A percentile compares a stretch with the other conserved stretches of the same genome.
These are phyloP conservation scores for Cactoblastis cactorum DNA, from an alignment of 2,888 invertebrate genomes.

Conservation along the genomic window DNA sequence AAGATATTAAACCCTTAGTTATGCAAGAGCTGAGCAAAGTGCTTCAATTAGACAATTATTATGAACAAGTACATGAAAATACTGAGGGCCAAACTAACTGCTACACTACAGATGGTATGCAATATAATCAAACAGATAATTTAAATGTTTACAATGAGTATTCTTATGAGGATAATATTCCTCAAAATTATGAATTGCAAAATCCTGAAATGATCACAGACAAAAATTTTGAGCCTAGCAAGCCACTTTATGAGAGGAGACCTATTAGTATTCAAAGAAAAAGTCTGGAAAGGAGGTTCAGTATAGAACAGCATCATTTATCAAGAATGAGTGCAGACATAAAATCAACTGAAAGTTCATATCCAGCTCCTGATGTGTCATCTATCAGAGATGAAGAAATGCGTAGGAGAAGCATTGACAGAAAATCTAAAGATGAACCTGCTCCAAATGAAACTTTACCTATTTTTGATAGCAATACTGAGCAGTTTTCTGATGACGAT, in stretches of 20 bases:
- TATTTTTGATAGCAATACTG: constrained; percentile 50
- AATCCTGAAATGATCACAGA: constrained; percentile 19
- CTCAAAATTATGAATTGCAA: constrained; percentile 20
- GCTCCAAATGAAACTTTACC: constrained; percentile 32
- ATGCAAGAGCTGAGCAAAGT: constrained; percentile 80
- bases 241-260: constrained; percentile 46
- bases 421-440: constrained; percentile 27
- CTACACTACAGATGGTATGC: constrained; percentile 28
- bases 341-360: constrained; percentile 8
- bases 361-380: constrained; percentile 6
- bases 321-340: constrained; percentile 24
- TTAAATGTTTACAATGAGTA: constrained; percentile 29
- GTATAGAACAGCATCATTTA: constrained; percentile 25
- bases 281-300: constrained; percentile 25
- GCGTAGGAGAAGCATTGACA: constrained; percentile 36
- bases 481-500: constrained; percentile 58
- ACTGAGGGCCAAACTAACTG: constrained; percentile 28
- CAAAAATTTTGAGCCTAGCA: constrained; percentile 23
- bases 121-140: constrained; percentile 25
- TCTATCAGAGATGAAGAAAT: constrained; percentile 18
- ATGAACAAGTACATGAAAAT: constrained; percentile 41
- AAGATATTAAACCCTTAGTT: constrained; percentile 79
- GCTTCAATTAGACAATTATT: constrained; percentile 60
- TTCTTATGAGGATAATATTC: constrained; percentile 27
- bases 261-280: constrained; percentile 28